A percentile compares a stretch with the other conserved stretches of the same genome.
These are phyloP conservation scores for Garra rufa DNA, from an alignment of 2,113 vertebrate genomes.

Conservation along the genomic window DNA sequence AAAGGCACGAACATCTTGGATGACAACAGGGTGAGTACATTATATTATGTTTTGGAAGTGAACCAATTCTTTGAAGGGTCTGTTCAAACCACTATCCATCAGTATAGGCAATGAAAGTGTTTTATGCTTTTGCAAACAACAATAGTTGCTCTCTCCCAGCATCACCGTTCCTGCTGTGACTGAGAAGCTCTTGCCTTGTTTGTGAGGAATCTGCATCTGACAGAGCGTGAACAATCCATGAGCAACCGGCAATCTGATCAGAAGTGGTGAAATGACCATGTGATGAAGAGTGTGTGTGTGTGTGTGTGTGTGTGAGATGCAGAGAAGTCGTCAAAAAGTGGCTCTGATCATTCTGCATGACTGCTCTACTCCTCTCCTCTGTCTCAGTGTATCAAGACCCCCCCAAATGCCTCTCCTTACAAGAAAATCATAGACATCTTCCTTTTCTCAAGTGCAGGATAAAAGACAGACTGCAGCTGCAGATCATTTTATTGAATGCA, in stretches of 20 bases:
- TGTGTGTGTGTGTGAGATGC: not conserved
- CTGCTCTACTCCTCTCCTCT: not conserved
- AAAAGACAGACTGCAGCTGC: not conserved
- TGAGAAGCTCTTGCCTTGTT: not conserved
- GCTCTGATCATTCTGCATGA: not conserved
- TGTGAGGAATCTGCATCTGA: not conserved
- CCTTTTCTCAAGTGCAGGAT: not conserved
- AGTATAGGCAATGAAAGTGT: not conserved
- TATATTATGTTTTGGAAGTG: no score
- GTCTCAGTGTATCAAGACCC: not conserved
- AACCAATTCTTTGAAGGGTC: not conserved
- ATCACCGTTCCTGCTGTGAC: not conserved
- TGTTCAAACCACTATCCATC: not conserved
- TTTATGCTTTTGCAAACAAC: not conserved
- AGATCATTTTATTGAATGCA: no score
- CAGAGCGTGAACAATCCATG: not conserved
- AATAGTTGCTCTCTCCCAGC: not conserved
- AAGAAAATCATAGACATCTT: not conserved
- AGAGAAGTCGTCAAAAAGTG: not conserved
- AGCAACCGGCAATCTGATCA: slow-evolving; percentile 2
- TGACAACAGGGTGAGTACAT: no score
- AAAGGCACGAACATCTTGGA: no score
- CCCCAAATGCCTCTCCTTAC: not conserved
- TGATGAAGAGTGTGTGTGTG: not conserved
- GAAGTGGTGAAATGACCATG: not conserved